These are phyloP conservation scores for Porites rus DNA, from an alignment of 92 coral and sea anemone species.

Conservation along the genomic window DNA sequence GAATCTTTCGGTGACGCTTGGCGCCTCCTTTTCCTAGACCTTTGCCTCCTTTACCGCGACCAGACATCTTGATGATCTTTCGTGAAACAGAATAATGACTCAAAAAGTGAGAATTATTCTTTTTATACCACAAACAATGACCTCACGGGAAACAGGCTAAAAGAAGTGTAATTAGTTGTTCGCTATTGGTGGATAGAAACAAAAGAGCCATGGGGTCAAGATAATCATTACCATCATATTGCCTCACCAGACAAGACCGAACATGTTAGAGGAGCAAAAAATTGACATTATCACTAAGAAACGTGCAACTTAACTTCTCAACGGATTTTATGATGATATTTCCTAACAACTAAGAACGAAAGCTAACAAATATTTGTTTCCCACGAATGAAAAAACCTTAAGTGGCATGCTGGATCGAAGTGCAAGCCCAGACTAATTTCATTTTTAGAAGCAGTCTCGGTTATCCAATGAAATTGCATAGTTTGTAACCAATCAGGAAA, in stretches of 20 bases:
- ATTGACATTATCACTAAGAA: background rate
- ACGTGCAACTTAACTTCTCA: background rate
- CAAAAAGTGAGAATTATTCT: too few relatives aligned
- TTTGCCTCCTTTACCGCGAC: constrained; percentile 93
- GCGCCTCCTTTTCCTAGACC: constrained; percentile 99
- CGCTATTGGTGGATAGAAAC: background rate
- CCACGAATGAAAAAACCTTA: background rate
- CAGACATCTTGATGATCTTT: constrained; percentile 41
- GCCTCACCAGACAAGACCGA: background rate
- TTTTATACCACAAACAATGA: background rate
- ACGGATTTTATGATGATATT: background rate
- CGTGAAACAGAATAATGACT: too few relatives aligned
- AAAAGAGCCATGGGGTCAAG: background rate
- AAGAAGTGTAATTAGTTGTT: background rate
- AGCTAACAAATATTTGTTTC: background rate
- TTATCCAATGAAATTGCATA: too few relatives aligned
- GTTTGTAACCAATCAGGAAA: too few relatives aligned
- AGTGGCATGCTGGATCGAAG: background rate
- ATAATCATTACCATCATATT: background rate
- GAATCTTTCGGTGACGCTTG: constrained; percentile 96
- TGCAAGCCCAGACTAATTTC: background rate
- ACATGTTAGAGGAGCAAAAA: background rate
- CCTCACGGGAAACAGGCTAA: constrained; percentile 18
- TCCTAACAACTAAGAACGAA: background rate
- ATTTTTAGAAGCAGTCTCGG: too few relatives aligned